phyloP scores from a whole-genome alignment of 2,797 vertebrate genomes.

The Pseudotriccus pelzelni region DNA sequence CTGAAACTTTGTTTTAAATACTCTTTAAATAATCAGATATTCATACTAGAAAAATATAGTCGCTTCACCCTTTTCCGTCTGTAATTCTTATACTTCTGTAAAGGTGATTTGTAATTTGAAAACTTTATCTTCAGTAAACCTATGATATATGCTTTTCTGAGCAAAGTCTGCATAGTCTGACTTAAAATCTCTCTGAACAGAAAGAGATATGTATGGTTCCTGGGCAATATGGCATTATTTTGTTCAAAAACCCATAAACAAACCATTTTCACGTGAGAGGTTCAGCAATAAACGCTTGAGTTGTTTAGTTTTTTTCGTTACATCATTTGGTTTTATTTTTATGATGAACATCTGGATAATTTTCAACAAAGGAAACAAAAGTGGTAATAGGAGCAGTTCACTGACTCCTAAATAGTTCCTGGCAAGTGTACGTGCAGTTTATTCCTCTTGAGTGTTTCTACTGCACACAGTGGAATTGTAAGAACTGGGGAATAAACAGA shows the following conservation, averaged over 20 bases:
- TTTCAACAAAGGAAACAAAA: not conserved
- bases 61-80: not conserved
- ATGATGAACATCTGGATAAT: not conserved
- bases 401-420: not conserved
- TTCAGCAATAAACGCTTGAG: not conserved
- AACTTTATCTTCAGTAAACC: not conserved
- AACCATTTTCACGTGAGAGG: not conserved
- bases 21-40: not conserved
- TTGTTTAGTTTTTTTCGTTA: not conserved
- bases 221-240: not conserved
- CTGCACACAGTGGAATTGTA: not conserved
- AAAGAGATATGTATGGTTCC: not conserved
- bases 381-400: not conserved
- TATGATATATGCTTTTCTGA: not conserved
- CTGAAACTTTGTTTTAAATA: not conserved
- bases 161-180: not conserved
- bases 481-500: not conserved
- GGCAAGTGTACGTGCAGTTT: not conserved
- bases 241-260: not conserved
- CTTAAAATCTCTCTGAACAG: not conserved
- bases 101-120: not conserved
- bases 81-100: not conserved
- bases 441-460: not conserved
- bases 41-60: not conserved
- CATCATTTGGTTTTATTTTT: not conserved